Conservation (phyloP, 2,113 vertebrate genomes). For the Misgurnus anguillicaudatus region DNA sequence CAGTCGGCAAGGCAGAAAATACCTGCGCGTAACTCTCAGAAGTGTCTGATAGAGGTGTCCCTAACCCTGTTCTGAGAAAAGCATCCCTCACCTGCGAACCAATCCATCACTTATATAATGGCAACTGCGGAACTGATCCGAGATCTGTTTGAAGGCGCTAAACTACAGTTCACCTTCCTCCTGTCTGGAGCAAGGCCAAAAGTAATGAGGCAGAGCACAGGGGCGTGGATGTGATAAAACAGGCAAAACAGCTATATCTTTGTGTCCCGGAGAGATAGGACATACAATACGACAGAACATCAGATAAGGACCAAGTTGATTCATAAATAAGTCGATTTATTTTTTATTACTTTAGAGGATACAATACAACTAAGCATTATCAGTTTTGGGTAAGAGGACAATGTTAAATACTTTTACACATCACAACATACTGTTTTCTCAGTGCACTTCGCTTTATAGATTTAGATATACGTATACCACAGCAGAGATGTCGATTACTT, state of each 20-base stretch:
- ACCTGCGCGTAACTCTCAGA: slow-evolving; percentile 18
- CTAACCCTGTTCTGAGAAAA: slow-evolving; percentile 23
- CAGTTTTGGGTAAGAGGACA: slow-evolving; percentile 85
- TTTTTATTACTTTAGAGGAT: slow-evolving; percentile 82
- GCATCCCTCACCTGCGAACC: slow-evolving; percentile 32
- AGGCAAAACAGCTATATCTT: slow-evolving; percentile 72
- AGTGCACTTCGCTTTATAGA: slow-evolving; percentile 80
- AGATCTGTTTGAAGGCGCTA: slow-evolving; percentile 47
- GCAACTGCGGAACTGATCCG: slow-evolving; percentile 32
- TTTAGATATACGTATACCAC: slow-evolving; percentile 56
- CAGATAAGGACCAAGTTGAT: slow-evolving; percentile 47
- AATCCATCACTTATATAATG: slow-evolving; percentile 1
- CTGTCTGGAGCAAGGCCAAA: slow-evolving; percentile 73
- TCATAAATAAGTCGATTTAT: slow-evolving; percentile 98
- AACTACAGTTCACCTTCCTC: slow-evolving; percentile 56
- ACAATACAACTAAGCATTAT: slow-evolving; percentile 77
- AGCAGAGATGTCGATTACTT: slow-evolving; percentile 74
- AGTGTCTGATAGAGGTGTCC: slow-evolving; percentile 19
- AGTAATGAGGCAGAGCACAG: slow-evolving; percentile 69
- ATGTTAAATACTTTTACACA: slow-evolving; percentile 91
- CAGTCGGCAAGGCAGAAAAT: slow-evolving; percentile 33
- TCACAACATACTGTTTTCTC: slow-evolving; percentile 83
- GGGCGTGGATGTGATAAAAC: slow-evolving; percentile 76
- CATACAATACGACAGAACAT: slow-evolving; percentile 57
- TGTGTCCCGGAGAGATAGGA: slow-evolving; percentile 49